phyloP scores from a whole-genome alignment of 2,797 vertebrate genomes.

The Malurus splendens region DNA sequence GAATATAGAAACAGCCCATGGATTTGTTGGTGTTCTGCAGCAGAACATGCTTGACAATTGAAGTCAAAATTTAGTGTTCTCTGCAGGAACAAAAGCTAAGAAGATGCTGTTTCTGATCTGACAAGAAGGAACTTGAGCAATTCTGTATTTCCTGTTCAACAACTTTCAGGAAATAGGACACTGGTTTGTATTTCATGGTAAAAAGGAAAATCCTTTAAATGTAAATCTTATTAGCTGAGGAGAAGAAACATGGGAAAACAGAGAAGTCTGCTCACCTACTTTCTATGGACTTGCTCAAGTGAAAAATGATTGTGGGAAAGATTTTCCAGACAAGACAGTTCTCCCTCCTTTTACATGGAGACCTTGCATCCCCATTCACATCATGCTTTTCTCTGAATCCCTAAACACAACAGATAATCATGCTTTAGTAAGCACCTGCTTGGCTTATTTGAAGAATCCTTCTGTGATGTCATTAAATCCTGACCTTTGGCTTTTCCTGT shows the following conservation, averaged over 20 bases:
- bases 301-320: neutral
- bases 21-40: neutral
- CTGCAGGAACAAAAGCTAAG: neutral
- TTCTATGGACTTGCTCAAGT: neutral
- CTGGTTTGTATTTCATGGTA: neutral
- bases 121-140: neutral
- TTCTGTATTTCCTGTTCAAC: neutral
- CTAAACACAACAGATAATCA: conserved; percentile 60
- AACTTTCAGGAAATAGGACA: neutral
- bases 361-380: neutral
- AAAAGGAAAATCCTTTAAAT: neutral
- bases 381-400: conserved; percentile 5
- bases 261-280: neutral
- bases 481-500: conserved; percentile 64
- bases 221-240: neutral
- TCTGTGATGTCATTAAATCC: conserved; percentile 25
- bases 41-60: neutral
- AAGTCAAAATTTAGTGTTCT: neutral
- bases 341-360: neutral
- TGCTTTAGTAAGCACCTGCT: conserved; percentile 67
- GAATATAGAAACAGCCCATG: neutral
- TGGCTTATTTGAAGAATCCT: conserved; percentile 54
- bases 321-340: neutral
- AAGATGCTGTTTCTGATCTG: neutral
- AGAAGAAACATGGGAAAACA: neutral